phyloP scores from a whole-genome alignment of 2,113 vertebrate genomes.

The Girardinichthys multiradiatus region DNA sequence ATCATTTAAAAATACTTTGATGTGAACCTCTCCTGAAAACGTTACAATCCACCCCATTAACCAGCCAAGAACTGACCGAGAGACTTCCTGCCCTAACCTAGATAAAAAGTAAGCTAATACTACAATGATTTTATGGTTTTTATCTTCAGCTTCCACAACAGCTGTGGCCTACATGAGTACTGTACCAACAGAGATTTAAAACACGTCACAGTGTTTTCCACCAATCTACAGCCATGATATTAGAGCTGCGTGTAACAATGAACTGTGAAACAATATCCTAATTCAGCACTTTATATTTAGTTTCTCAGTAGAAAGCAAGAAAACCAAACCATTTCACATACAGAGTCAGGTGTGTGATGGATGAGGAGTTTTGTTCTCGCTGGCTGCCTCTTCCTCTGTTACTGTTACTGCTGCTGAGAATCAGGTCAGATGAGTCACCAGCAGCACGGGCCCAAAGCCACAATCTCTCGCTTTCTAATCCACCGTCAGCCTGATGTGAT shows the following conservation, averaged over 20 bases:
- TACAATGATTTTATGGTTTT: background rate
- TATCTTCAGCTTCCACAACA: background rate
- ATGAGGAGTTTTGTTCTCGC: constrained; percentile 19
- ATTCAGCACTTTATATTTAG: background rate
- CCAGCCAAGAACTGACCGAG: background rate
- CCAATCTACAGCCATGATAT: background rate
- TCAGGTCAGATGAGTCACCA: constrained; percentile 77
- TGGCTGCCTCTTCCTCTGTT: constrained; percentile 19
- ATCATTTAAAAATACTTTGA: background rate
- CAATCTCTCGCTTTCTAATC: constrained; percentile 60
- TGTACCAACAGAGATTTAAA: background rate
- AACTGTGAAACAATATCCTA: background rate
- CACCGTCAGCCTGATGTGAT: constrained; percentile 61
- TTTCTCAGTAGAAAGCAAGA: constrained; percentile 12
- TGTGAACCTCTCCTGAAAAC: background rate
- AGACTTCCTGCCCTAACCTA: background rate
- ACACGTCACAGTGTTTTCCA: background rate
- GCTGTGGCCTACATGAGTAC: background rate
- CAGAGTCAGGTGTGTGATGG: constrained; percentile 25
- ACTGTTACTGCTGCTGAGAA: constrained; percentile 52
- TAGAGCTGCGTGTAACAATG: background rate
- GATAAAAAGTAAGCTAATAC: background rate
- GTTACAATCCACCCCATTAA: no score
- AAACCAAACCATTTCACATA: constrained; percentile 7
- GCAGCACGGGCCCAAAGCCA: constrained; percentile 59